These are phyloP conservation scores for Hecatera dysodea DNA, from an alignment of 2,888 invertebrate genomes.

Conservation along the genomic window DNA sequence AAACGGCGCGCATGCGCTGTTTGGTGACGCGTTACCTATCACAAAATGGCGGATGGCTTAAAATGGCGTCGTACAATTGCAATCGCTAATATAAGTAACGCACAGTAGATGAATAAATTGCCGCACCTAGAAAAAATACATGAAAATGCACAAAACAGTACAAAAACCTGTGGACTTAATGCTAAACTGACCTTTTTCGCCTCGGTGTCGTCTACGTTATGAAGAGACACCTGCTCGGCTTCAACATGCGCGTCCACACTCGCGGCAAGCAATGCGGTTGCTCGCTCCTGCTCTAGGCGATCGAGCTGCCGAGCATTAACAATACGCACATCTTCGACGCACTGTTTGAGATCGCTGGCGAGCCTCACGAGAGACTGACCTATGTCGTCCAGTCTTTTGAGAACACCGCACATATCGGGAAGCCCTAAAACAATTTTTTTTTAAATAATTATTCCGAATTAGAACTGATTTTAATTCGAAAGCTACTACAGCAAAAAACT, in stretches of 20 bases:
- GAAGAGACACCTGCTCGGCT: slow-evolving; percentile 84
- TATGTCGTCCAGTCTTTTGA: slow-evolving; percentile 93
- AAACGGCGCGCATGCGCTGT: neutral
- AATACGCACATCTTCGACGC: slow-evolving; percentile 94
- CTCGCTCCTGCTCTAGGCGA: slow-evolving; percentile 91
- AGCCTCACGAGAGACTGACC: slow-evolving; percentile 93
- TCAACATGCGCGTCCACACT: slow-evolving; percentile 92
- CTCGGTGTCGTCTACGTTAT: slow-evolving; percentile 91
- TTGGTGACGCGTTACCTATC: neutral
- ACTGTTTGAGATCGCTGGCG: slow-evolving; percentile 93
- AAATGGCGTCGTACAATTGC: slow-evolving; percentile 11
- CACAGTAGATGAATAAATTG: neutral
- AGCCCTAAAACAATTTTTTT: slow-evolving; percentile 67
- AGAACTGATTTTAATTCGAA: neutral
- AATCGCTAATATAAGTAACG: neutral
- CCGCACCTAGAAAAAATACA: slow-evolving; percentile 2
- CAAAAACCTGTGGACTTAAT: neutral
- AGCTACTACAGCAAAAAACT: too few species aligned
- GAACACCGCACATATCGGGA: slow-evolving; percentile 84
- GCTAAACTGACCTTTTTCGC: slow-evolving; percentile 92
- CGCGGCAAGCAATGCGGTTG: slow-evolving; percentile 92
- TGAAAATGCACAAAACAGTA: too few species aligned
- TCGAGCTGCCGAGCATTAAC: slow-evolving; percentile 92
- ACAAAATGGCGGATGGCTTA: slow-evolving; percentile 4
- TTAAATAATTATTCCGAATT: neutral